Evolutionary conservation across 2,888 invertebrate species (phyloP).

Genomic region (Empis stercorea): DNA sequence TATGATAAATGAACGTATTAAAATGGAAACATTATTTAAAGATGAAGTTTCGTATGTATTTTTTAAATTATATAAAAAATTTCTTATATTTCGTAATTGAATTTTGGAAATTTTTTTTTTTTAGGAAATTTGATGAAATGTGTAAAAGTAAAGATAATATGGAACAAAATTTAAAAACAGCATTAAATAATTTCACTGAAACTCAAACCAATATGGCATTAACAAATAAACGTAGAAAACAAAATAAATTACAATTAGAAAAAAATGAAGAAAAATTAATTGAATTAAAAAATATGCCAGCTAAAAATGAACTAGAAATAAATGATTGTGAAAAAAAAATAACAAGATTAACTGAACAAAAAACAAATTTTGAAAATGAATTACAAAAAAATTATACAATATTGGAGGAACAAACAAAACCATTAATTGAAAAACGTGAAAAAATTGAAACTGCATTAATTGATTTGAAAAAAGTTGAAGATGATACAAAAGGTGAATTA

Average conservation of each 20-base stretch:
- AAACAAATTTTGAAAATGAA: conserved; percentile 42
- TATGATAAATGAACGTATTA: conserved; percentile 36
- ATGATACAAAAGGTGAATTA: conserved; percentile 50
- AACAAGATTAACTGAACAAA: conserved; percentile 42
- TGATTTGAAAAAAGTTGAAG: conserved; percentile 52
- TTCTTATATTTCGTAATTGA: background rate
- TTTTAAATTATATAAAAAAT: background rate
- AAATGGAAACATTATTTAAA: conserved; percentile 31
- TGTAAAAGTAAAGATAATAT: conserved; percentile 45
- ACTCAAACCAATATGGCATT: conserved; percentile 53
- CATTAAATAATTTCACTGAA: conserved; percentile 52
- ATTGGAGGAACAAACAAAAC: conserved; percentile 43
- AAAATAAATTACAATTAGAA: conserved; percentile 52
- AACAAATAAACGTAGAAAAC: conserved; percentile 60
- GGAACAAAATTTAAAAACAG: conserved; percentile 47
- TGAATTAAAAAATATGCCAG: conserved; percentile 51
- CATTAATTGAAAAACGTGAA: conserved; percentile 41
- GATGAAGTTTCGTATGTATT: conserved; percentile 29
- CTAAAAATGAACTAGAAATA: conserved; percentile 59
- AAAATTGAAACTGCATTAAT: conserved; percentile 49
- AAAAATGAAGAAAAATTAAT: conserved; percentile 55
- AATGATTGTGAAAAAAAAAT: conserved; percentile 47
- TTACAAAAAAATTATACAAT: conserved; percentile 47
- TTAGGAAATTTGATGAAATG: conserved; percentile 45
- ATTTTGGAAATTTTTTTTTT: conserved; percentile 8